Evolutionary conservation across 2,113 vertebrate genomes (phyloP).

Genomic region (Conger conger): DNA sequence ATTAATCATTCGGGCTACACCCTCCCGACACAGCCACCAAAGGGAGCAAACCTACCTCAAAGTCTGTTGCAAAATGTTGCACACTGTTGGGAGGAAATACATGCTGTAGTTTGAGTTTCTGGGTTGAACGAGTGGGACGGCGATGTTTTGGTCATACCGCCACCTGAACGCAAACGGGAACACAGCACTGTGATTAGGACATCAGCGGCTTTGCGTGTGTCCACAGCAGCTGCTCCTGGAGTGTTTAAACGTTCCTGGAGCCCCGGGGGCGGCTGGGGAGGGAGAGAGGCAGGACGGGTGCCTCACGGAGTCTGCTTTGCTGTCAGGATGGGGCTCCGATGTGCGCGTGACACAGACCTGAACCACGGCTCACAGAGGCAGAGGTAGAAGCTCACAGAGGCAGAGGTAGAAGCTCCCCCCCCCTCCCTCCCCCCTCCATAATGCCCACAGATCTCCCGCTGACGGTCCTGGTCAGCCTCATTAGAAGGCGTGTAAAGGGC

Average conservation of each 20-base stretch:
- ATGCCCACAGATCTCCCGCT: no score
- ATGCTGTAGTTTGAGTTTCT: no score
- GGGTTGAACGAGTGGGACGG: no score
- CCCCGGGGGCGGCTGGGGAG: background rate
- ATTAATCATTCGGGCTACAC: no score
- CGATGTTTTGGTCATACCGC: background rate
- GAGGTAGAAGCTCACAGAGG: background rate
- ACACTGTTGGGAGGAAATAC: no score
- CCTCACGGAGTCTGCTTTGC: background rate
- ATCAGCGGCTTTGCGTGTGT: constrained; percentile 53
- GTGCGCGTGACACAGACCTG: background rate
- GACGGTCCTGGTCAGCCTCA: no score
- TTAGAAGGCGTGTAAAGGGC: no score
- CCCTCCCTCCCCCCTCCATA: background rate
- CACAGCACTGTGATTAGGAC: constrained; percentile 49
- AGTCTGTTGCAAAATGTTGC: no score
- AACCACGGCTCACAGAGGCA: background rate
- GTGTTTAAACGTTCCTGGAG: constrained; percentile 19
- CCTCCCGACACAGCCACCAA: no score
- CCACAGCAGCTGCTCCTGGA: constrained; percentile 58
- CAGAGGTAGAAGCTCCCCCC: no score
- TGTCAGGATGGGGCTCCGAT: no score
- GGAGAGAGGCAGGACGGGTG: background rate
- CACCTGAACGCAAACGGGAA: constrained; percentile 23
- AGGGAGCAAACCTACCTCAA: no score